A percentile compares a stretch with the other conserved stretches of the same genome.
Evolutionary conservation across 2,888 invertebrate genomes (phyloP).

Genomic region (Chloroclysta siterata): DNA sequence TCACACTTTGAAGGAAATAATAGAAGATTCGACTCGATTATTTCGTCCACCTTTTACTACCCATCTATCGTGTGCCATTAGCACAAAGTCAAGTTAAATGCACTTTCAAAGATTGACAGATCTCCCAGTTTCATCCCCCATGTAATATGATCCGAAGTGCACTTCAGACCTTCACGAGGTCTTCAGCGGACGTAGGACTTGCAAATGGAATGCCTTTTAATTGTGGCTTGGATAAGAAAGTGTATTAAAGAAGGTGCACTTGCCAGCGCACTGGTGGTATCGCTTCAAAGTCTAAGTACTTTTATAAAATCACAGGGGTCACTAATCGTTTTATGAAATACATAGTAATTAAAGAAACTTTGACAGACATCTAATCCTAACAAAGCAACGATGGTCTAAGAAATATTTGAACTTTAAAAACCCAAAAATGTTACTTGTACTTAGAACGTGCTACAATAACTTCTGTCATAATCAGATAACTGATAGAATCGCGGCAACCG

Average conservation of each 20-base stretch:
- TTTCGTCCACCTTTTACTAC: constrained; percentile 5
- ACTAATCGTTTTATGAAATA: too few relatives aligned
- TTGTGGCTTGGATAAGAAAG: constrained; percentile 16
- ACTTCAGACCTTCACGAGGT: constrained; percentile 24
- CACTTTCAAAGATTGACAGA: constrained; percentile 27
- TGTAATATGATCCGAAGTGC: constrained; percentile 38
- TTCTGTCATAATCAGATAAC: too few relatives aligned
- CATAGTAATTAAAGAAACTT: too few relatives aligned
- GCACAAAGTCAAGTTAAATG: constrained; percentile 29
- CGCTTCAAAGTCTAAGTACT: neutral
- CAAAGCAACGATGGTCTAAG: too few relatives aligned
- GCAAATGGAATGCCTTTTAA: constrained; percentile 21
- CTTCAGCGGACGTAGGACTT: neutral
- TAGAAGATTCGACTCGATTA: neutral
- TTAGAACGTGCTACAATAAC: too few relatives aligned
- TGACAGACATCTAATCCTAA: too few relatives aligned
- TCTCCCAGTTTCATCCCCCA: constrained; percentile 18
- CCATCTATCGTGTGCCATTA: constrained; percentile 17
- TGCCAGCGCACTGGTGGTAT: neutral
- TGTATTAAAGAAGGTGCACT: neutral
- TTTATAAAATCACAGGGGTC: too few relatives aligned
- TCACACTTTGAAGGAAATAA: neutral
- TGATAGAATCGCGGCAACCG: too few relatives aligned
- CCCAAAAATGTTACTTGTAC: too few relatives aligned
- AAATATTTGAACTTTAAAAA: too few relatives aligned